These are phyloP conservation scores for Eulacestoma nigropectus DNA, from an alignment of 2,113 vertebrate genomes.

Conservation along the genomic window DNA sequence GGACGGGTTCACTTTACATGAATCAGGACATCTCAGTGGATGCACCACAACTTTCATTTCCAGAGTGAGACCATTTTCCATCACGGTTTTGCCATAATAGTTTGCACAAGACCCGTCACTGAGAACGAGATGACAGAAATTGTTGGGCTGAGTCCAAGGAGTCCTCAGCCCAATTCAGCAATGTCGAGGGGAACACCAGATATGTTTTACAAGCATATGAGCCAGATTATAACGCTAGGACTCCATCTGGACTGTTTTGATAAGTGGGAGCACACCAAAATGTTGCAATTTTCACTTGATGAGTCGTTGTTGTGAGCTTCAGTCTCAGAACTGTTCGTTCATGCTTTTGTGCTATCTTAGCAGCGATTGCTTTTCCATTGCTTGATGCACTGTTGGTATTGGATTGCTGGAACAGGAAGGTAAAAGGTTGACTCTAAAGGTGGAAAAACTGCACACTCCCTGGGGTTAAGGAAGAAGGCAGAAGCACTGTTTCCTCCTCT, in stretches of 20 bases:
- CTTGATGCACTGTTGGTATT: not conserved
- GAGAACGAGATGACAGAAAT: not conserved
- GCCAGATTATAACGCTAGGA: not conserved
- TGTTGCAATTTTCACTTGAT: not conserved
- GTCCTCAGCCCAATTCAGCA: not conserved
- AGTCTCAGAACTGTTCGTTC: not conserved
- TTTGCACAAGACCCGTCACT: not conserved
- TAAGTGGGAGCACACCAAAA: conserved; percentile 16
- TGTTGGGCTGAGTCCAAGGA: not conserved
- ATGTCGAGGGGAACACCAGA: not conserved
- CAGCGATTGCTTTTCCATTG: not conserved
- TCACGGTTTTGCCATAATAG: not conserved
- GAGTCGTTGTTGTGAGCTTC: not conserved
- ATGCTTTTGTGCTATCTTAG: not conserved
- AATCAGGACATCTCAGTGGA: not conserved
- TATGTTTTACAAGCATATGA: not conserved
- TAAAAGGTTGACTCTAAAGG: not conserved
- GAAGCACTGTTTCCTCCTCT: not conserved
- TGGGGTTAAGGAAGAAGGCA: not conserved
- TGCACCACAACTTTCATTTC: not conserved
- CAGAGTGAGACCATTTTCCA: not conserved
- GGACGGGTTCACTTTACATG: not conserved
- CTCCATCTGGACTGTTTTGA: conserved; percentile 28
- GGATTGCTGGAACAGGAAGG: not conserved
- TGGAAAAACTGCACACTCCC: not conserved